phyloP scores from a whole-genome alignment of 2,797 vertebrate species.

The Galagoides demidoff region DNA sequence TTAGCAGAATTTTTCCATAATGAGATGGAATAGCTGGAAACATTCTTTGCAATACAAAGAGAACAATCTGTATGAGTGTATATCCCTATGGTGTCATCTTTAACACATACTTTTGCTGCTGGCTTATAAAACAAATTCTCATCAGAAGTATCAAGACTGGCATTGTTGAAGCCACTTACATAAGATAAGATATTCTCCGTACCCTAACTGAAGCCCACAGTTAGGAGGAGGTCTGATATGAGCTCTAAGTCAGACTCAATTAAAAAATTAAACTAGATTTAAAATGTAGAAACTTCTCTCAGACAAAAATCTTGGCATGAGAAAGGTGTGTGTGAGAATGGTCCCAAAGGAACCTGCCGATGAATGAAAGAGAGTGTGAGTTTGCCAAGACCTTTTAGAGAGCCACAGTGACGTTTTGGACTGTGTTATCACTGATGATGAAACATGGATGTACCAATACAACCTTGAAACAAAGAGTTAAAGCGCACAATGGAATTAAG shows the following conservation, averaged over 20 bases:
- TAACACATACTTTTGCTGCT: background rate
- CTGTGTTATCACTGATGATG: no score
- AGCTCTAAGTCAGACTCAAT: background rate
- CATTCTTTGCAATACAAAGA: background rate
- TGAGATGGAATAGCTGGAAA: background rate
- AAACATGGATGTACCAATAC: no score
- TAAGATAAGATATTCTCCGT: background rate
- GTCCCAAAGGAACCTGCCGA: no score
- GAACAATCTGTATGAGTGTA: background rate
- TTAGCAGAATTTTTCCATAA: background rate
- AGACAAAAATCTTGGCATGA: background rate
- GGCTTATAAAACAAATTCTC: background rate
- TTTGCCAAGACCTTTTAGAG: no score
- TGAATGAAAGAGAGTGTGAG: no score
- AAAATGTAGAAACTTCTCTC: slow-evolving; percentile 22
- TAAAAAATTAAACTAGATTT: slow-evolving; percentile 37
- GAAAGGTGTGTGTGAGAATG: no score
- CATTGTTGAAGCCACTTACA: background rate
- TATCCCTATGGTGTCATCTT: background rate
- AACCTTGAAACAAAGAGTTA: no score
- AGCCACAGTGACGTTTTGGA: no score
- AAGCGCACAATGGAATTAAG: no score
- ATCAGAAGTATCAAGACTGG: background rate
- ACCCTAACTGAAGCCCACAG: background rate
- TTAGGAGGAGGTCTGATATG: background rate